These are phyloP conservation scores for Phaetusa simplex DNA, from an alignment of 2,113 vertebrate species.

Conservation along the genomic window DNA sequence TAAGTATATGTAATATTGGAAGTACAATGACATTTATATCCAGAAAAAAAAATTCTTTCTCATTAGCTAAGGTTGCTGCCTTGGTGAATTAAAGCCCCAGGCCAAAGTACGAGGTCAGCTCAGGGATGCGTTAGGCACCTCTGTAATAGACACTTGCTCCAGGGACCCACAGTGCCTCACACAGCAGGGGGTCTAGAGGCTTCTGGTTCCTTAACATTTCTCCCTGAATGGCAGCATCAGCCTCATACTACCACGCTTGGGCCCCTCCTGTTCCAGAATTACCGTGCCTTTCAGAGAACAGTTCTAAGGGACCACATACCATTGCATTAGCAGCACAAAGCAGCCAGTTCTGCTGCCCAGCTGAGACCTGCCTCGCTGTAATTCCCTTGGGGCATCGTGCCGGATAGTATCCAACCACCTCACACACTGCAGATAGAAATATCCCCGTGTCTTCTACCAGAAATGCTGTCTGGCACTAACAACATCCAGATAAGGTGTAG, in stretches of 20 bases:
- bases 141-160: not conserved
- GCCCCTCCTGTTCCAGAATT: not conserved
- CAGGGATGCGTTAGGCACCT: not conserved
- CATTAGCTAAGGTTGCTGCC: not conserved
- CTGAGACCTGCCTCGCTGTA: not conserved
- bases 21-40: not conserved
- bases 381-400: not conserved
- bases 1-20: not conserved
- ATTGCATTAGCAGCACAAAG: not conserved
- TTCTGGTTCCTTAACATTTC: not conserved
- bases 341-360: not conserved
- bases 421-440: not conserved
- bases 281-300: not conserved
- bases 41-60: not conserved
- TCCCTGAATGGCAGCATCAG: not conserved
- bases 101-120: not conserved
- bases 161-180: not conserved
- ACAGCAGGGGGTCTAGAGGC: not conserved
- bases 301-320: not conserved
- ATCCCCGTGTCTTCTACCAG: not conserved
- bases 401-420: accelerated
- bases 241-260: accelerated
- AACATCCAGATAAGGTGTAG: not conserved
- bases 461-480: not conserved
- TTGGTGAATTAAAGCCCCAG: not conserved